These are phyloP conservation scores for Hydra vulgaris DNA, from an alignment of 30 jellyfish, hydroid and myxozoan species.

Conservation along the genomic window DNA sequence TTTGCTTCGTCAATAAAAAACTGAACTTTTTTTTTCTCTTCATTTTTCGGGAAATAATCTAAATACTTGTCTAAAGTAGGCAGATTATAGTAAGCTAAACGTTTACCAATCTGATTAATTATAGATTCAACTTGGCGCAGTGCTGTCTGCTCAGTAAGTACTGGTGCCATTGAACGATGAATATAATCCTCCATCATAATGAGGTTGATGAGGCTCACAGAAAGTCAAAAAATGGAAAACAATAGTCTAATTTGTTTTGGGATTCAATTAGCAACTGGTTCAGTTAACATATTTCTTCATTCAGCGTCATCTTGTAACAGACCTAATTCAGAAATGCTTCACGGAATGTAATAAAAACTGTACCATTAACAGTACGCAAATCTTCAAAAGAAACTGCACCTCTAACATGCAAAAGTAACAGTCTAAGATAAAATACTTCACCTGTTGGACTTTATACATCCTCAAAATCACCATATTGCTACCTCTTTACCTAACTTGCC, in stretches of 20 bases:
- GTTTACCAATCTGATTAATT: no score
- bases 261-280: not conserved
- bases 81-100: no score
- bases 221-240: not conserved
- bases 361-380: slow-evolving; percentile 36
- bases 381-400: slow-evolving; percentile 68
- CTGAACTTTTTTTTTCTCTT: no score
- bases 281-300: slow-evolving; percentile 26
- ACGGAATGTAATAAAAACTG: slow-evolving; percentile 29
- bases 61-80: no score
- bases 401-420: slow-evolving; percentile 17
- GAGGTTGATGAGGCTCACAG: not conserved
- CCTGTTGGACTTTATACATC: not conserved
- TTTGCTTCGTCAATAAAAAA: slow-evolving; percentile 14
- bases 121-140: no score
- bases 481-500: not conserved
- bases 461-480: not conserved
- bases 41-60: no score
- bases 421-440: not conserved
- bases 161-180: no score
- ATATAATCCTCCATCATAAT: not conserved
- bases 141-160: not conserved
- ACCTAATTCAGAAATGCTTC: slow-evolving; percentile 47
- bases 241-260: not conserved
- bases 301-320: slow-evolving; percentile 33